A percentile compares a stretch with the other conserved stretches of the same genome.
phyloP scores from a whole-genome alignment of 2,113 vertebrate species.

The Rhagologus leucostigma region DNA sequence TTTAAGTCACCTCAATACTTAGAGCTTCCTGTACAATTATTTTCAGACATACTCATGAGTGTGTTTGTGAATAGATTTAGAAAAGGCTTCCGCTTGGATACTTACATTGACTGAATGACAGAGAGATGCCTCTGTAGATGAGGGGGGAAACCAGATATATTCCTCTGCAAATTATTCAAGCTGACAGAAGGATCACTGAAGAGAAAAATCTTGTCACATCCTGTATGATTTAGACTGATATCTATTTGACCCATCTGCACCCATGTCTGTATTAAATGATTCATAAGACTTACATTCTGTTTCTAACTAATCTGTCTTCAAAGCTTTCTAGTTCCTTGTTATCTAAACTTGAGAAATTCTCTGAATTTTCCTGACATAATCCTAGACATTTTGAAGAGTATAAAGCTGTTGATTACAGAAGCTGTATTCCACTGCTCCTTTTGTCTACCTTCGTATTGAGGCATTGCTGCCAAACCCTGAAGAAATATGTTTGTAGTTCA shows the following conservation, averaged over 20 bases:
- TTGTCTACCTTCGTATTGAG: not conserved
- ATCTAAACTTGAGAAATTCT: not conserved
- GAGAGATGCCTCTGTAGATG: not conserved
- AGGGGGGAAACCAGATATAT: not conserved
- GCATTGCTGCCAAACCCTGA: not conserved
- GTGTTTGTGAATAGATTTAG: not conserved
- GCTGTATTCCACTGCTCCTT: not conserved
- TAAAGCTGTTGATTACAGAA: conserved; percentile 16
- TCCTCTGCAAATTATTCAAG: conserved; percentile 42
- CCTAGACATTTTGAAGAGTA: conserved; percentile 8
- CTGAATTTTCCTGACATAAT: conserved; percentile 3
- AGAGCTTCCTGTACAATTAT: not conserved
- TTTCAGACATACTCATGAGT: not conserved
- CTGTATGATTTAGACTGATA: conserved; percentile 38
- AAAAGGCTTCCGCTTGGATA: not conserved
- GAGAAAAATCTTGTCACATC: conserved; percentile 35
- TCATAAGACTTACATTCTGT: conserved; percentile 2
- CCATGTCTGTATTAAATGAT: conserved; percentile 18
- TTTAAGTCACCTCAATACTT: not conserved
- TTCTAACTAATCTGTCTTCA: conserved; percentile 47
- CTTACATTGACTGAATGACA: conserved; percentile 45
- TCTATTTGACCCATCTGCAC: conserved; percentile 16
- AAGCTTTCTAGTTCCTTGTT: conserved; percentile 31
- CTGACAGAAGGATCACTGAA: conserved; percentile 53
- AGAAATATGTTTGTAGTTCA: conserved; percentile 7